Evolutionary conservation across 2,113 vertebrate species (phyloP), one percentile per base, ranked within the genome.

Genomic region (Seriola aureovittata): DNA sequence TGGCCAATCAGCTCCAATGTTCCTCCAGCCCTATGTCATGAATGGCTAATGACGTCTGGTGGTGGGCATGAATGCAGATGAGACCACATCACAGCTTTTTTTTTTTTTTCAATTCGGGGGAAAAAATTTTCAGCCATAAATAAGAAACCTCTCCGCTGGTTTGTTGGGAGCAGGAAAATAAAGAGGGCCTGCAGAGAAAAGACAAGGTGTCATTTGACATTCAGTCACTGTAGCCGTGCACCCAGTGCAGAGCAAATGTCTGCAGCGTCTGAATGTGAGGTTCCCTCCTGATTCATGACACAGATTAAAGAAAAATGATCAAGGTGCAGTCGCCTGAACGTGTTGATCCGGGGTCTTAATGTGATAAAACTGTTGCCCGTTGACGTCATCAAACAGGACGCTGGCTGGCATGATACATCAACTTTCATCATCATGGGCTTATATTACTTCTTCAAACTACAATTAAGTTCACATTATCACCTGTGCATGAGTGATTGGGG

Each of bases 1-100:
- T 8, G 4, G 82, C 92, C 86, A 92, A 91, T 92, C 89, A 85
- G 89, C 86, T 78, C 55, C 79, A 84, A 23, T 67, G 75, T 82
- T 87, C 84, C 78, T 64, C 14, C 23, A 4, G 79, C 69, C 34
- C 10, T 5, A 11, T 78, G 88, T 86, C 84, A 89, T 89, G 91
- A 92, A 91, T 91, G 88, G 84, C 68, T 90, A 92, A 93, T 87
- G 85, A 65, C 0, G 21, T 67, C 66, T 1, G 3, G 72, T 25
- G 44, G 68, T 86, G 59, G 84, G 32, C 34, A 16, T 73, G 92
- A 92, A 92, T 93, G 67, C 57, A 58, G 85, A 92, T 89, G 67
- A 88, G 79, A 14, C 34, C 59, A 21, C 54, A n/a, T 38, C 55
- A 5, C 44, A 32, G 13, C 6, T 46, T 77, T 84, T 71, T 19